Evolutionary conservation across 2,113 vertebrate genomes (phyloP), one percentile per base, ranked within the genome.

Genomic region (Dicrurus megarhynchus): DNA sequence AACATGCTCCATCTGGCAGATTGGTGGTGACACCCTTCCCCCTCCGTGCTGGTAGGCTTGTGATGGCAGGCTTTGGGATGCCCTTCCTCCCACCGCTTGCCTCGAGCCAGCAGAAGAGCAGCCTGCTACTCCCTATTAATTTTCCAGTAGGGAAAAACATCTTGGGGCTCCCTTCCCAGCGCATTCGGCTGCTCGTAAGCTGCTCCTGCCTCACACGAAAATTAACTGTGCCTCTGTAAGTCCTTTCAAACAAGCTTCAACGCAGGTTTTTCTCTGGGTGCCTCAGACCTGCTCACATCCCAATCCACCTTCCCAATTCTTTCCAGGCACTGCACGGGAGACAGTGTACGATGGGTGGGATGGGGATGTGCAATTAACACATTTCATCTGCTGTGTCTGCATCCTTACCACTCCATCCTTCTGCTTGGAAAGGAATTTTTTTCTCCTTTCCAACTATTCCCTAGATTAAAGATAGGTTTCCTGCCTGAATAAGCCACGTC

Each of bases 1-100:
- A 94, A 87, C 94, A 96, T 83, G 96, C 96, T 97, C 94, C 95
- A 94, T 96, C 95, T 96, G 91, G 95, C 95, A 96, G 95, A 96
- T 95, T 14, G 12, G 85, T 76, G 89, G 55, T 96, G 95, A 97
- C 96, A 96, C 87, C 88, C 96, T 96, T 79, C 61, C 94, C 89
- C 12, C 82, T 57, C 7, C 6, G 5, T 44, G 70, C 96, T 93
- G 94, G 93, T 96, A 79, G 84, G 81, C 93, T 93, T 87, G 77
- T 89, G 91, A 95, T 0, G 89, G 87, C 74, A 84, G 64, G 59
- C 94, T 95, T 64, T 71, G 94, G 93, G 89, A 93, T 0, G 91
- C 93, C 94, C 95, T 93, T 87, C 91, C 89, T 95, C 94, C 96
- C 74, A 19, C 6, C 0, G 3, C 65, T 95, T 11, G 96, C 91